Conservation (phyloP, 2,888 invertebrate genomes). For the Serrognathus titanus region DNA sequence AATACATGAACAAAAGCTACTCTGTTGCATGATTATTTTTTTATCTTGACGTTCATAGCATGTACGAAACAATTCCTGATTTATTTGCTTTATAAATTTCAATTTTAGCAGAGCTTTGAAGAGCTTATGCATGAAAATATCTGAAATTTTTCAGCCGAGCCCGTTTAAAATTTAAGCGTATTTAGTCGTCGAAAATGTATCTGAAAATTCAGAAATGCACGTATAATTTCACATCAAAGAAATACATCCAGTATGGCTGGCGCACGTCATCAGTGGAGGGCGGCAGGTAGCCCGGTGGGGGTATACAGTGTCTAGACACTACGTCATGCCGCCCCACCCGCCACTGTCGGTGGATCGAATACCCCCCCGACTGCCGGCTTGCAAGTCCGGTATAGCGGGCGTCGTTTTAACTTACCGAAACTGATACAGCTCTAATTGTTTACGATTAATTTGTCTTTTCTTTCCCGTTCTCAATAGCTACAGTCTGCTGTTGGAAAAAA, state of each 20-base stretch:
- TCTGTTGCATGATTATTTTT: too few relatives aligned
- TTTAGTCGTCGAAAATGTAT: neutral
- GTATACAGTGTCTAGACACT: constrained; percentile 35
- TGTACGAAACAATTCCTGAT: too few relatives aligned
- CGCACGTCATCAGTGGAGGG: constrained; percentile 25
- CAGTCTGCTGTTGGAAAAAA: too few relatives aligned
- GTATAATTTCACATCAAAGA: constrained; percentile 8
- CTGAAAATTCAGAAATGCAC: neutral
- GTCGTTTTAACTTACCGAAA: constrained; percentile 9
- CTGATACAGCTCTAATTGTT: constrained; percentile 8
- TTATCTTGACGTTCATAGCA: too few relatives aligned
- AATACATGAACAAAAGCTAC: too few relatives aligned
- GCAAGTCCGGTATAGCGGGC: constrained; percentile 3
- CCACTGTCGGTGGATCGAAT: constrained; percentile 24
- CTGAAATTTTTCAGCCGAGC: too few relatives aligned
- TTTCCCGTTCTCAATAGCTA: neutral
- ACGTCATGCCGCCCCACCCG: constrained; percentile 33
- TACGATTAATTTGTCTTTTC: constrained; percentile 3
- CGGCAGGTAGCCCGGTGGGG: constrained; percentile 29
- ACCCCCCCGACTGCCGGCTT: constrained; percentile 12
- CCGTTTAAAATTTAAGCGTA: too few relatives aligned
- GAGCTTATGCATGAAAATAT: too few relatives aligned
- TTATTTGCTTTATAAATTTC: too few relatives aligned
- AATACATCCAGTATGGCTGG: constrained; percentile 23
- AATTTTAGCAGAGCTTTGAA: too few relatives aligned